These are phyloP conservation scores for Cistogaster globosa DNA, from an alignment of 2,888 invertebrate genomes.

Conservation along the genomic window DNA sequence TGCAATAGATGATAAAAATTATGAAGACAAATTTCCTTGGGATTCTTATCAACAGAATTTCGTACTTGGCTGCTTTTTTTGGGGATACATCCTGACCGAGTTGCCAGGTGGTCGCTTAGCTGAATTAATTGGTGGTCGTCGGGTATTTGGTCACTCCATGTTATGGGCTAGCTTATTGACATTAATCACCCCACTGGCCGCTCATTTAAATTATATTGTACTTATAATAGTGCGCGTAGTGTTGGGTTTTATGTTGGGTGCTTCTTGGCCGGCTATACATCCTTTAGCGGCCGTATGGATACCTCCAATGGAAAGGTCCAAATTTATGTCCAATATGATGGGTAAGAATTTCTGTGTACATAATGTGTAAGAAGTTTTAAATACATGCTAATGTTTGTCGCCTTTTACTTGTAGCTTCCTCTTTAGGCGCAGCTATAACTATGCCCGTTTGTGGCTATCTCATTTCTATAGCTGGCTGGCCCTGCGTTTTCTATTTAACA, in stretches of 20 bases:
- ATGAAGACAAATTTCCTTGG: slow-evolving; percentile 88
- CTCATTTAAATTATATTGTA: slow-evolving; percentile 87
- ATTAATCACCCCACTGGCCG: slow-evolving; percentile 90
- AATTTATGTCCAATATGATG: slow-evolving; percentile 96
- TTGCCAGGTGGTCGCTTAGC: slow-evolving; percentile 94
- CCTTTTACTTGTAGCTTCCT: slow-evolving; percentile 86
- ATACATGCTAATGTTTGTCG: background rate
- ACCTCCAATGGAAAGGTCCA: slow-evolving; percentile 95
- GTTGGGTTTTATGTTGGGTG: slow-evolving; percentile 90
- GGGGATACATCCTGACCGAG: slow-evolving; percentile 95
- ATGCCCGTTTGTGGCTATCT: slow-evolving; percentile 94
- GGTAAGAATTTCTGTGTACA: slow-evolving; percentile 85
- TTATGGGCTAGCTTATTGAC: slow-evolving; percentile 91
- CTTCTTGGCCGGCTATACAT: slow-evolving; percentile 96
- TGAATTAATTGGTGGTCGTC: slow-evolving; percentile 91
- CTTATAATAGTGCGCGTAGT: slow-evolving; percentile 89
- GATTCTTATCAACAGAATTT: slow-evolving; percentile 90
- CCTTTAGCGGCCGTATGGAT: slow-evolving; percentile 97
- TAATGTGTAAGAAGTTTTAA: background rate
- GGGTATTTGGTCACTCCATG: slow-evolving; percentile 94
- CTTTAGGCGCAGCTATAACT: slow-evolving; percentile 94
- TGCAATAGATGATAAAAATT: slow-evolving; percentile 53
- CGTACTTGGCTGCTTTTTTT: slow-evolving; percentile 94
- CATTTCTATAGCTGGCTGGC: slow-evolving; percentile 92
- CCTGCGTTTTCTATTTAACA: slow-evolving; percentile 94